Conservation (phyloP, 1,140 invertebrate genomes). For the Drosophila bocki region DNA sequence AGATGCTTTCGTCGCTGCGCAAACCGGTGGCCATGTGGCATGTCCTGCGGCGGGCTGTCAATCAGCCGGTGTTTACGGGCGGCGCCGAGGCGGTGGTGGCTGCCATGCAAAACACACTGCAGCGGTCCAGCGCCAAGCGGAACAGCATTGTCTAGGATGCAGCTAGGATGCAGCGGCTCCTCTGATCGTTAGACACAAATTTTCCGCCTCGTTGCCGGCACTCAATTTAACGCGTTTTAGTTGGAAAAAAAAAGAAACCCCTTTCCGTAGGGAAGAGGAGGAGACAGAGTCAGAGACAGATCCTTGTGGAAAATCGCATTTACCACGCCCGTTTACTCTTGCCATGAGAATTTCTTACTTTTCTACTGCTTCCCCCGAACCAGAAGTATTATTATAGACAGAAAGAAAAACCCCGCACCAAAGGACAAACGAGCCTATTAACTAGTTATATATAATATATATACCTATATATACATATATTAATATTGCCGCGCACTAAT, state of each 20-base stretch:
- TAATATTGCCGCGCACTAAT: conserved; percentile 36
- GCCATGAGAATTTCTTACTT: conserved; percentile 63
- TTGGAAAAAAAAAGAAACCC: conserved; percentile 25
- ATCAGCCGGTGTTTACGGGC: conserved; percentile 77
- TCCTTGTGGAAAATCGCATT: conserved; percentile 63
- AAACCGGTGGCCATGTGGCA: conserved; percentile 95
- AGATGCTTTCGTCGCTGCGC: conserved; percentile 92
- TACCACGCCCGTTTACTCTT: conserved; percentile 38
- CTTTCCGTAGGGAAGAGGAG: background rate
- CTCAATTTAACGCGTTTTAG: conserved; percentile 19
- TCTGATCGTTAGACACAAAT: conserved; percentile 13
- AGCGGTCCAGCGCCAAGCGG: conserved; percentile 69
- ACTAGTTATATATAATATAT: conserved; percentile 36
- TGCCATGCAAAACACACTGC: conserved; percentile 76
- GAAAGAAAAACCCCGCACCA: conserved; percentile 53
- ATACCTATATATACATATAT: conserved; percentile 2
- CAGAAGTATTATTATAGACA: conserved; percentile 34
- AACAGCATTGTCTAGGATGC: conserved; percentile 71
- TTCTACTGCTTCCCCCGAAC: conserved; percentile 55
- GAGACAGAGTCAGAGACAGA: background rate
- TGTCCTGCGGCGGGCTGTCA: conserved; percentile 87
- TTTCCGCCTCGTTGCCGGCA: conserved; percentile 11
- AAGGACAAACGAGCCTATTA: conserved; percentile 70
- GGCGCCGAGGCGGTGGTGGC: conserved; percentile 79
- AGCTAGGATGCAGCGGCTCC: background rate